Evolutionary conservation across 2,888 invertebrate species (phyloP).

Genomic region (Lymantria dispar): DNA sequence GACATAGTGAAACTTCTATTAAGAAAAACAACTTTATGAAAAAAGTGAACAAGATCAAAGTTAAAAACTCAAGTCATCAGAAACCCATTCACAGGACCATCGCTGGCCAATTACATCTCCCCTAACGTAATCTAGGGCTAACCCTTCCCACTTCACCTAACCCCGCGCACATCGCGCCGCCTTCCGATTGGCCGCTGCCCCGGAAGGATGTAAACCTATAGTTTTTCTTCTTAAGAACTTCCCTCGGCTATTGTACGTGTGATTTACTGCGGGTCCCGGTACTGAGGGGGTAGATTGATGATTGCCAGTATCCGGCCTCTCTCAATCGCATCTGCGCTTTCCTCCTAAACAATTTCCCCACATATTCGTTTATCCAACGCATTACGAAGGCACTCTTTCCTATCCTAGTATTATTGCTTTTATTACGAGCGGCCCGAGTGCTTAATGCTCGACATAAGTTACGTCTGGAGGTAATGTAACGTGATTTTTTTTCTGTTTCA

Average conservation of each 20-base stretch:
- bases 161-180: conserved; percentile 37
- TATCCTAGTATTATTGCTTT: conserved; percentile 73
- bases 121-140: conserved; percentile 42
- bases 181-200: conserved; percentile 79
- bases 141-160: conserved; percentile 56
- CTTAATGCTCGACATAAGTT: conserved; percentile 62
- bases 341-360: conserved; percentile 72
- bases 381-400: conserved; percentile 75
- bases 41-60: neutral
- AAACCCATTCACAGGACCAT: conserved; percentile 15
- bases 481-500: conserved; percentile 27
- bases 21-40: neutral
- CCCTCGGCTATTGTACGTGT: conserved; percentile 79
- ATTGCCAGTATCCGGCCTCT: conserved; percentile 69
- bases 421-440: conserved; percentile 58
- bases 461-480: conserved; percentile 30
- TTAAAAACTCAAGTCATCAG: conserved; percentile 7
- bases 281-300: conserved; percentile 72
- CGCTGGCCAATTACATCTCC: conserved; percentile 32
- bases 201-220: conserved; percentile 82
- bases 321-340: conserved; percentile 61
- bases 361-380: conserved; percentile 79
- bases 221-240: conserved; percentile 83
- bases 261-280: conserved; percentile 57
- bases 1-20: no score